phyloP scores from a whole-genome alignment of 1,140 invertebrate species.

The Portunus trituberculatus region DNA sequence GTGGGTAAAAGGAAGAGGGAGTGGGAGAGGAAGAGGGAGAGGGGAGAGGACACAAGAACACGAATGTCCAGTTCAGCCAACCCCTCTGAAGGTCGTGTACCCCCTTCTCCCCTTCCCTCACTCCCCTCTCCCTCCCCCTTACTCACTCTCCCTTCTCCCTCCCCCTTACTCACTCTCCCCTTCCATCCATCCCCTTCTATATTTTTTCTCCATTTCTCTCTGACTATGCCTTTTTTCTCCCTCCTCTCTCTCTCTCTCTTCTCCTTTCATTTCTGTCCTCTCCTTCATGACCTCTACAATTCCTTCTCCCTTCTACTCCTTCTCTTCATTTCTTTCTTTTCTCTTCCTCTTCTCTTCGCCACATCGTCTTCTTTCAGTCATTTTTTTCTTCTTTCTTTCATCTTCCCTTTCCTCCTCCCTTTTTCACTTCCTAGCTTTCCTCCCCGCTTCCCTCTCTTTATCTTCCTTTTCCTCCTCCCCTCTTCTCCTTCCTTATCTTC shows the following conservation, averaged over 20 bases:
- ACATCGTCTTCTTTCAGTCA: background rate
- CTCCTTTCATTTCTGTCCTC: background rate
- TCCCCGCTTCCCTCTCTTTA: background rate
- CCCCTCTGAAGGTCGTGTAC: too few relatives aligned
- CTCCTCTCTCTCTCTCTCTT: too few relatives aligned
- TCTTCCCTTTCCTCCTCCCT: background rate
- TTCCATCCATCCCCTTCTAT: too few relatives aligned
- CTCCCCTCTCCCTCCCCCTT: too few relatives aligned
- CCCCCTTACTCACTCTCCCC: too few relatives aligned
- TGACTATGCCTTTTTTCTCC: too few relatives aligned
- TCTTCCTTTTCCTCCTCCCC: background rate
- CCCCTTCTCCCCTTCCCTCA: too few relatives aligned
- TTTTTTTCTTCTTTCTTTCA: background rate
- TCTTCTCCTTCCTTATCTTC: background rate
- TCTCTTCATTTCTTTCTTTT: background rate
- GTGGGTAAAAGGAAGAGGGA: background rate
- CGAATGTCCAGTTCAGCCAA: too few relatives aligned
- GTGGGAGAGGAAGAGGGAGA: background rate
- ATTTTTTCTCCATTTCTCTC: too few relatives aligned
- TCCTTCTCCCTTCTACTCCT: background rate
- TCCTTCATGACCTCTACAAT: too few relatives aligned
- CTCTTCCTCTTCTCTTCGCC: background rate
- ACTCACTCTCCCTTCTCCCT: too few relatives aligned
- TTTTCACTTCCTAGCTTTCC: background rate
- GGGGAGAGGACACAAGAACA: background rate